A percentile compares a stretch with the other conserved stretches of the same genome.
phyloP scores from a whole-genome alignment of 2,797 vertebrate genomes.

The Leucoraja ocellata region DNA sequence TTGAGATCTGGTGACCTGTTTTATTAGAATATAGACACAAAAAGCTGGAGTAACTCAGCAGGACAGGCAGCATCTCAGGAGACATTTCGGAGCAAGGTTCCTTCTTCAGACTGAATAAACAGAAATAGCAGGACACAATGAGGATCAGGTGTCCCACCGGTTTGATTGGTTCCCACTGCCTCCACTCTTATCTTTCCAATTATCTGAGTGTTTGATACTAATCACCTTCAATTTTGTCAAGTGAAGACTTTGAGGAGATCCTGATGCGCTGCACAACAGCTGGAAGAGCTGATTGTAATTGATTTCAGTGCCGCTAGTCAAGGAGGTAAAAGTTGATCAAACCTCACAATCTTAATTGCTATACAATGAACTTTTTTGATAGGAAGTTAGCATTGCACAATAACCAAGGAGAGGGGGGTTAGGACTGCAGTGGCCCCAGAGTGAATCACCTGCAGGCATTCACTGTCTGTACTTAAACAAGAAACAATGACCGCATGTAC shows the following conservation, averaged over 20 bases:
- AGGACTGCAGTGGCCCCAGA: not conserved
- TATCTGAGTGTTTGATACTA: not conserved
- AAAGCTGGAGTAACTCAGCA: no score
- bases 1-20: no score
- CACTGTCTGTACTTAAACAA: not conserved
- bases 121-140: not conserved
- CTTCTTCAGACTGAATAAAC: no score
- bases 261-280: not conserved
- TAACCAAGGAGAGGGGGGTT: not conserved
- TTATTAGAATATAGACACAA: no score
- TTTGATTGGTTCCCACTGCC: not conserved
- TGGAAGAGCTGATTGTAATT: not conserved
- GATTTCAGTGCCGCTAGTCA: no score
- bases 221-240: not conserved
- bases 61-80: no score
- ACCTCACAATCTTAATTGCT: not conserved
- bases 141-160: not conserved
- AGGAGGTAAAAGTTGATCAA: not conserved
- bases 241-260: not conserved
- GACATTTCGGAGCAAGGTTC: no score
- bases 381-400: not conserved
- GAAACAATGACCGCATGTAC: not conserved
- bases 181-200: not conserved
- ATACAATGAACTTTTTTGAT: not conserved
- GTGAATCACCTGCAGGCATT: not conserved